Evolutionary conservation across 2,888 invertebrate genomes (phyloP).

Genomic region (Hydrotaea diabolus): DNA sequence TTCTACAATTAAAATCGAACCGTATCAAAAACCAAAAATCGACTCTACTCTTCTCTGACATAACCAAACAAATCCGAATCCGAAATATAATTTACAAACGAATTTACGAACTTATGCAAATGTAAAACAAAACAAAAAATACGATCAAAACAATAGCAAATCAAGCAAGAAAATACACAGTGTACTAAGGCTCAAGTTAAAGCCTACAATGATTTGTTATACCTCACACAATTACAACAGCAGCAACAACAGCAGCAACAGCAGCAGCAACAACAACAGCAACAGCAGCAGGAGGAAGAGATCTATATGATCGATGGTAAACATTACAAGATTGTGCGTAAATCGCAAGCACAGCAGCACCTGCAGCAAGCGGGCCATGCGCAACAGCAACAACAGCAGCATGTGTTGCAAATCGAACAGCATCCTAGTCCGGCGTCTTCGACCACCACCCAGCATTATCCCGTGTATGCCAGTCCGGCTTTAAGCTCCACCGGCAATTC

Average conservation of each 20-base stretch:
- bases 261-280: constrained; percentile 72
- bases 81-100: not conserved
- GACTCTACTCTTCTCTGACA: constrained; percentile 66
- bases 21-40: constrained; percentile 66
- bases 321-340: constrained; percentile 75
- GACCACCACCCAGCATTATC: constrained; percentile 82
- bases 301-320: constrained; percentile 77
- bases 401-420: constrained; percentile 68
- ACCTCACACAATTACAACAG: constrained; percentile 79
- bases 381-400: constrained; percentile 73
- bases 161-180: constrained; percentile 82
- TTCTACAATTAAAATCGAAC: constrained; percentile 71
- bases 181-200: constrained; percentile 88
- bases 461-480: constrained; percentile 90
- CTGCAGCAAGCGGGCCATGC: constrained; percentile 61
- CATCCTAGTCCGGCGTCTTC: constrained; percentile 73
- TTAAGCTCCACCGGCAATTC: constrained; percentile 78
- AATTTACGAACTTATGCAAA: no score
- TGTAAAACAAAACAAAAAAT: constrained; percentile 19
- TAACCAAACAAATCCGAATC: constrained; percentile 47
- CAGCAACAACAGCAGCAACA: constrained; percentile 73
- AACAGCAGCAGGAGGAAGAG: constrained; percentile 72
- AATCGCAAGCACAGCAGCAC: constrained; percentile 71
- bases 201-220: constrained; percentile 86
- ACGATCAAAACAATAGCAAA: constrained; percentile 76